Conservation (phyloP, 1,140 invertebrate species). For the Drosophila ercepeae region DNA sequence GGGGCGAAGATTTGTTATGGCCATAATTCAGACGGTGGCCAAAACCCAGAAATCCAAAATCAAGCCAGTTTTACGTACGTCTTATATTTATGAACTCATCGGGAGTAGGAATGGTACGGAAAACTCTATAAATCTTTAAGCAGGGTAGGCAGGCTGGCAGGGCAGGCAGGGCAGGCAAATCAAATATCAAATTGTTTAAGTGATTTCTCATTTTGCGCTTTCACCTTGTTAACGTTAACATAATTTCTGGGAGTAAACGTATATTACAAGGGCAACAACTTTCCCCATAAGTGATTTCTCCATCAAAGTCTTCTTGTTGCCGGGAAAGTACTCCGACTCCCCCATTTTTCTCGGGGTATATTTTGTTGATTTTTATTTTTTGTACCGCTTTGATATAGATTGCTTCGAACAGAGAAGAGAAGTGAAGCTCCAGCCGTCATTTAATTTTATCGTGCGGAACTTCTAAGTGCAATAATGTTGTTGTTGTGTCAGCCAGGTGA, state of each 20-base stretch:
- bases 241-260: constrained; percentile 54
- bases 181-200: constrained; percentile 80
- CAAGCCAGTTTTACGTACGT: constrained; percentile 64
- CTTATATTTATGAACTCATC: constrained; percentile 59
- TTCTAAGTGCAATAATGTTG: constrained; percentile 73
- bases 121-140: constrained; percentile 73
- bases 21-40: constrained; percentile 52
- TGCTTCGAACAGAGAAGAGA: constrained; percentile 46
- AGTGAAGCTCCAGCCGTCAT: constrained; percentile 59
- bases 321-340: no score
- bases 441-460: constrained; percentile 80
- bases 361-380: no score
- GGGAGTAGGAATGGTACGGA: neutral
- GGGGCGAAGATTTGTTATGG: constrained; percentile 74
- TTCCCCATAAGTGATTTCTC: constrained; percentile 72
- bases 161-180: constrained; percentile 54
- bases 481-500: constrained; percentile 47
- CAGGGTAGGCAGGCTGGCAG: constrained; percentile 9
- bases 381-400: constrained; percentile 74
- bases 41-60: constrained; percentile 44
- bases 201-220: constrained; percentile 81
- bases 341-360: constrained; percentile 7
- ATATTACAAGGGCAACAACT: constrained; percentile 52
- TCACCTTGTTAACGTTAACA: constrained; percentile 79
- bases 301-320: neutral